phyloP scores from a whole-genome alignment of 1,140 invertebrate species.

The Psix sp. region DNA sequence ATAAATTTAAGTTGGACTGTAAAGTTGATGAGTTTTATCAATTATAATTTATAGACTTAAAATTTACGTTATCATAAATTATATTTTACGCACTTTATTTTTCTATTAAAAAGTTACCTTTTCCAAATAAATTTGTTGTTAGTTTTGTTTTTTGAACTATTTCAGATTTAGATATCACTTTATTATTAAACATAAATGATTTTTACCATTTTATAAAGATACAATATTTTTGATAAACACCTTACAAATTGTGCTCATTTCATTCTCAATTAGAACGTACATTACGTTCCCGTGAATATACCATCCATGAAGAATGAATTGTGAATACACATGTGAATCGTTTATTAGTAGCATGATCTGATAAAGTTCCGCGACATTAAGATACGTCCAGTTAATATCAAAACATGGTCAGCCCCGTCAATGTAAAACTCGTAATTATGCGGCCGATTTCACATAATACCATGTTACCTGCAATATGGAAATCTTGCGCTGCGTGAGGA shows the following conservation, averaged over 20 bases:
- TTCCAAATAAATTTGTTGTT: too few relatives aligned
- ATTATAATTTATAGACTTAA: too few relatives aligned
- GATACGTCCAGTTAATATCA: constrained; percentile 55
- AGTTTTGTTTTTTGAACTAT: too few relatives aligned
- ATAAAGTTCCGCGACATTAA: constrained; percentile 49
- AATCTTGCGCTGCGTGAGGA: constrained; percentile 71
- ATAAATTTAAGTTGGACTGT: too few relatives aligned
- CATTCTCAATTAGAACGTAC: constrained; percentile 25
- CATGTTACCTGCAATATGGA: constrained; percentile 67
- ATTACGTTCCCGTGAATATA: constrained; percentile 25
- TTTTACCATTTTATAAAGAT: too few relatives aligned
- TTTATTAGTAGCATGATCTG: constrained; percentile 39
- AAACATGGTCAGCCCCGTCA: constrained; percentile 59
- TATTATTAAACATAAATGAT: too few relatives aligned
- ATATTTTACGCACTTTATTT: too few relatives aligned
- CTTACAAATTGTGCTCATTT: constrained; percentile 36
- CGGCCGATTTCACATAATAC: constrained; percentile 68
- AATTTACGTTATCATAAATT: too few relatives aligned
- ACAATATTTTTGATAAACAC: constrained; percentile 33
- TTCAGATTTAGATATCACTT: too few relatives aligned
- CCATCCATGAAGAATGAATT: constrained; percentile 32
- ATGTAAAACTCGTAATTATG: constrained; percentile 66
- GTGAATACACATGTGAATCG: constrained; percentile 24
- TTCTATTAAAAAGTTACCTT: too few relatives aligned
- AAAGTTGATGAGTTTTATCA: too few relatives aligned